phyloP scores from a whole-genome alignment of 1,140 invertebrate species.

The Leptopilina boulardi region DNA sequence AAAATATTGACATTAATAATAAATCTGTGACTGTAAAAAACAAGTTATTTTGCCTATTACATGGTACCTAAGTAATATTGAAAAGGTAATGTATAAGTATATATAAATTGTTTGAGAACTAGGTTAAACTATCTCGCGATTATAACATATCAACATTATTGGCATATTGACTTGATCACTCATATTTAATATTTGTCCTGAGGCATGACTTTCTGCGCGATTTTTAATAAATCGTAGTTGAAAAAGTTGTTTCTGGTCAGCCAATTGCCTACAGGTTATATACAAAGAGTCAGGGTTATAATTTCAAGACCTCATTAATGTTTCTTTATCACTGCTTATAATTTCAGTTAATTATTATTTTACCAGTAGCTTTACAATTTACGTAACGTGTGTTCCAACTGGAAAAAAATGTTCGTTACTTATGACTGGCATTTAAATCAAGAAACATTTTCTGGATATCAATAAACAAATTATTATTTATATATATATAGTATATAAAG shows the following conservation, averaged over 20 bases:
- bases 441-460: too few relatives aligned
- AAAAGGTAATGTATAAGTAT: background rate
- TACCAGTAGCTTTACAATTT: constrained; percentile 9
- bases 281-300: background rate
- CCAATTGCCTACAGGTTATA: background rate
- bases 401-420: background rate
- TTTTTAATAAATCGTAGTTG: background rate
- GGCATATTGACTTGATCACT: constrained; percentile 3
- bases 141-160: background rate
- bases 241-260: background rate
- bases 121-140: background rate
- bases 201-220: background rate
- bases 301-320: background rate
- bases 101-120: background rate
- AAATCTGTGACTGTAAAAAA: too few relatives aligned
- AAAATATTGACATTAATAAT: too few relatives aligned
- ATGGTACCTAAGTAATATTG: background rate
- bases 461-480: too few relatives aligned
- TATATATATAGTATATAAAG: too few relatives aligned
- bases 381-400: background rate
- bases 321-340: background rate
- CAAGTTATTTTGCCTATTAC: too few relatives aligned
- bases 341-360: background rate
- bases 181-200: background rate
- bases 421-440: background rate